Percentiles rank a stretch among this genome's conserved stretches.
Conservation (phyloP, 64 coral and sea anemone species). For the Pocillopora damicornis region DNA sequence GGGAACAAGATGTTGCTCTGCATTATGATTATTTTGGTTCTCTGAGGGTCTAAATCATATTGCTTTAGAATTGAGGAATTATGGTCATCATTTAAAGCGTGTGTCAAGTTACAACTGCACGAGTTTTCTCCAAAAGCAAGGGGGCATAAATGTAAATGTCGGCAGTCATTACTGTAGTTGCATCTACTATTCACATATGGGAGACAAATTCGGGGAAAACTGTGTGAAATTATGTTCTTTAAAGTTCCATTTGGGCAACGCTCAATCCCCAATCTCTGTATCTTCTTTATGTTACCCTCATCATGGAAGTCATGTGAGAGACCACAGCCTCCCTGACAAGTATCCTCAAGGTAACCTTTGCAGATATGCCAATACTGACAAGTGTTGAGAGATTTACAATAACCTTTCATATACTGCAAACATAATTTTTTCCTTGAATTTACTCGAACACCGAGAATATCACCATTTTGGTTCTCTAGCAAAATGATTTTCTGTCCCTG, state of each 20-base stretch:
- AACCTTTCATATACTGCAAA: conserved; percentile 35
- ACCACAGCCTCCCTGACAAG: conserved; percentile 16
- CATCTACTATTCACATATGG: conserved; percentile 20
- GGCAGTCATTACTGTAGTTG: neutral
- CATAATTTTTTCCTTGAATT: conserved; percentile 37
- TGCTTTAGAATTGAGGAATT: conserved; percentile 29
- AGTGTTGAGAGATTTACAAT: neutral
- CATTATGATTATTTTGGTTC: neutral
- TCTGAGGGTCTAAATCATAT: conserved; percentile 4
- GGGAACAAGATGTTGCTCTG: conserved; percentile 25
- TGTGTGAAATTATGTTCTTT: conserved; percentile 16
- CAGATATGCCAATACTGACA: conserved; percentile 51
- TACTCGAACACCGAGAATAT: neutral
- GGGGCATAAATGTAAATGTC: conserved; percentile 26
- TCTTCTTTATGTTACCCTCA: conserved; percentile 43
- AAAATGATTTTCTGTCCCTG: conserved; percentile 14
- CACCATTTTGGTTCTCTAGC: conserved; percentile 1
- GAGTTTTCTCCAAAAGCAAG: neutral
- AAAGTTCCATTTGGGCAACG: neutral
- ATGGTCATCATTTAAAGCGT: conserved; percentile 17
- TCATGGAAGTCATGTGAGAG: conserved; percentile 52
- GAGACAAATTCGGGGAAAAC: conserved; percentile 43
- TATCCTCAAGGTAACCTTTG: conserved; percentile 40
- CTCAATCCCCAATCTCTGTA: conserved; percentile 12
- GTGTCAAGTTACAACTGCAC: neutral